Evolutionary conservation across 2,888 invertebrate species (phyloP).

Genomic region (Acanthosepion esculentum): DNA sequence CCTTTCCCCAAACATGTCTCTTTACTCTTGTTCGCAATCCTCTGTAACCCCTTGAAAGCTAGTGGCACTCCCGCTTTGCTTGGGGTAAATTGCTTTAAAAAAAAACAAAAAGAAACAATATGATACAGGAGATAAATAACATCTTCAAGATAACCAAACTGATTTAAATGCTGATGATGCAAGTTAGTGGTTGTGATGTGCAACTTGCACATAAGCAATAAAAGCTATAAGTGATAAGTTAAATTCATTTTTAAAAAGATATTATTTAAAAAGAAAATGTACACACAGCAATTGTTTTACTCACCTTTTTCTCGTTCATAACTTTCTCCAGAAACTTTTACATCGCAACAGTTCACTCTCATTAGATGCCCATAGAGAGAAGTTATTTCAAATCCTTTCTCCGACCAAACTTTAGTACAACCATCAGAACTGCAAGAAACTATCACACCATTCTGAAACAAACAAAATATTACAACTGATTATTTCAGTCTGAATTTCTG

Average conservation of each 20-base stretch:
- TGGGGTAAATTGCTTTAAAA: too few relatives aligned
- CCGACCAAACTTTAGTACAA: conserved; percentile 74
- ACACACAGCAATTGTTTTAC: background rate
- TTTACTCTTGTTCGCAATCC: too few relatives aligned
- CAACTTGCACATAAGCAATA: too few relatives aligned
- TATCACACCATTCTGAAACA: conserved; percentile 72
- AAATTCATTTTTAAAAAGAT: background rate
- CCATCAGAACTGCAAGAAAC: conserved; percentile 73
- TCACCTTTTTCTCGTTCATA: conserved; percentile 50
- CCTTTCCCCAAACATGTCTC: too few relatives aligned
- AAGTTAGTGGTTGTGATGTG: too few relatives aligned
- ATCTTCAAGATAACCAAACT: too few relatives aligned
- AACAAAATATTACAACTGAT: background rate
- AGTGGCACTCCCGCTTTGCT: too few relatives aligned
- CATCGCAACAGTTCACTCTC: conserved; percentile 71
- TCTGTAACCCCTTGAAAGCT: too few relatives aligned
- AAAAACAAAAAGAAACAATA: too few relatives aligned
- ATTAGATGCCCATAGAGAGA: conserved; percentile 71
- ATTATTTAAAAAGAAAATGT: background rate
- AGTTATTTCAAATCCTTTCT: conserved; percentile 73
- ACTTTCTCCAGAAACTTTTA: conserved; percentile 55
- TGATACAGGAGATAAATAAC: too few relatives aligned
- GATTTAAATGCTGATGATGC: too few relatives aligned
- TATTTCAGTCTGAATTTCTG: background rate
- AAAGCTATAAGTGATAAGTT: too few relatives aligned